phyloP scores from a whole-genome alignment of 2,797 vertebrate genomes.

The Intellagama lesueurii region DNA sequence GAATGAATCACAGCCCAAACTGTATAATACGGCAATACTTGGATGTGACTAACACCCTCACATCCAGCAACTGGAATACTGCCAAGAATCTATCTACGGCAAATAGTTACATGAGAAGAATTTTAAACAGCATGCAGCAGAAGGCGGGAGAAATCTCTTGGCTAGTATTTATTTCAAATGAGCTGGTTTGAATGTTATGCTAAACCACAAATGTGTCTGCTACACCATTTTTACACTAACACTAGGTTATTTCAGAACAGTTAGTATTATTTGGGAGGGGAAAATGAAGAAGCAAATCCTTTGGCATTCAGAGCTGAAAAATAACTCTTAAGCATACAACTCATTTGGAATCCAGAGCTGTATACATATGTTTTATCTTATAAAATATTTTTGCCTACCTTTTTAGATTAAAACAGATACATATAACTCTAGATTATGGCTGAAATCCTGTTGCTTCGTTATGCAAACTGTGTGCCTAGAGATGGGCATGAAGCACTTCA shows the following conservation, averaged over 20 bases:
- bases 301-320: not conserved
- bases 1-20: conserved; percentile 61
- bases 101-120: conserved; percentile 66
- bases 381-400: not conserved
- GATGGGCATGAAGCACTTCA: not conserved
- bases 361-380: not conserved
- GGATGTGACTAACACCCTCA: conserved; percentile 62
- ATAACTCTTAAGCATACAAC: not conserved
- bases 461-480: not conserved
- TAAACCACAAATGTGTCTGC: not conserved
- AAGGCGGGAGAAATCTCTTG: conserved; percentile 55
- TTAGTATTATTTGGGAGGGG: too few relatives aligned
- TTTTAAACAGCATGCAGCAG: conserved; percentile 73
- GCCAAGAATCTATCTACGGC: conserved; percentile 72
- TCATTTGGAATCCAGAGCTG: not conserved
- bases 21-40: conserved; percentile 44
- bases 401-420: not conserved
- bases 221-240: not conserved
- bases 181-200: not conserved
- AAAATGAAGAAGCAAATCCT: not conserved
- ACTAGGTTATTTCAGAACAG: not conserved
- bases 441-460: not conserved
- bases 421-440: not conserved
- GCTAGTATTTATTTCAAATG: conserved; percentile 53
- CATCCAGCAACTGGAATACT: conserved; percentile 66